Evolutionary conservation across 2,888 invertebrate genomes (phyloP), one percentile per base, ranked within the genome.

Genomic region (Drosophila formosana): DNA sequence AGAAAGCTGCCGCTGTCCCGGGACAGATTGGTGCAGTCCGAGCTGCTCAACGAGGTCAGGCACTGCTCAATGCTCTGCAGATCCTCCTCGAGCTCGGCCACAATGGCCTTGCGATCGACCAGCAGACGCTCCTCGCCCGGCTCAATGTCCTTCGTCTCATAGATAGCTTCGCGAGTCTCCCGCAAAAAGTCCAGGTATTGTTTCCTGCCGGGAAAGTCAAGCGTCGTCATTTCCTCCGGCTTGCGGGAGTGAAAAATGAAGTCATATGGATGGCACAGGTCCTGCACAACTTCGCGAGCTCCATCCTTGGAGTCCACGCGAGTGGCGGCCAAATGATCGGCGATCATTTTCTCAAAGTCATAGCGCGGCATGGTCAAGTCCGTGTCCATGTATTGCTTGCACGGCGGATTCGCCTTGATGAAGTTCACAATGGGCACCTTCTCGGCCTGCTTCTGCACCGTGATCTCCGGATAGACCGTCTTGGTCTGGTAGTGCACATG

Each of bases 1-100:
- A 92, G 47, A 34, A 80, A 92, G 52, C 92, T 92, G 9, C 92
- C 92, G 52, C 92, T 92, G 64, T 92, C 92, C 28, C 91, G 86
- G 0, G 91, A 89, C 0, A 92, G 85, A 74, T 92, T 92, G 1
- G 92, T 92, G 55, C 92, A 92, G 0, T 82, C 69, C 0, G 92
- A 92, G 58, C 92, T 92, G 41, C 90, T 90, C 1, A 91, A 67
- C 2, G 92, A 92, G 0, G 82, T 90, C 0, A 91, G 74, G 51
- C 92, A 92, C 5, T 89, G 88, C 63, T 91, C 89, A n/a, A 92
- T 92, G 65, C 92, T 92, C 45, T 83, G 82, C 0, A 92, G 68
- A 46, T 92, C 92, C 23, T 91, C 90, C 34, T 91, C 82, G 0
- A 92, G 76, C 2, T 92, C 91, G 0, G 80, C 71, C 1, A 87